Evolutionary conservation across 2,888 invertebrate species (phyloP).

Genomic region (Laspeyria flexula): DNA sequence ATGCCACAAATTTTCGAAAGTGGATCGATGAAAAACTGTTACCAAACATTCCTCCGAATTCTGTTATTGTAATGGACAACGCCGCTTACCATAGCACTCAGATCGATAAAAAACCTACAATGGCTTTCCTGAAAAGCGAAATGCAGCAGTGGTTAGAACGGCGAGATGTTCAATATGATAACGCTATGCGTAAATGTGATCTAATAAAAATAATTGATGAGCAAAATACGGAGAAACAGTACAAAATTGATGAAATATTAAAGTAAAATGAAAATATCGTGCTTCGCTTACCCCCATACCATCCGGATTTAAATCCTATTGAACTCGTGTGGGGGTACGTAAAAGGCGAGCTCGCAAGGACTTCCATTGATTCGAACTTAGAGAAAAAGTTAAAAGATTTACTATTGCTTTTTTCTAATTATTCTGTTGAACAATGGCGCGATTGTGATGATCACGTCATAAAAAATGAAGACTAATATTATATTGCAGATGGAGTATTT

Average conservation of each 20-base stretch:
- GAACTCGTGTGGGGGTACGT: not conserved
- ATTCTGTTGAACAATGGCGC: no score
- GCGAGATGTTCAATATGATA: not conserved
- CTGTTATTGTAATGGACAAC: slow-evolving; percentile 9
- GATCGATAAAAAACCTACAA: slow-evolving; percentile 1
- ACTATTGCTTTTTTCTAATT: no score
- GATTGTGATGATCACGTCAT: no score
- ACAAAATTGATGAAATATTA: not conserved
- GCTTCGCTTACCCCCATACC: not conserved
- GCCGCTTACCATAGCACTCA: not conserved
- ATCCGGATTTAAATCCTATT: not conserved
- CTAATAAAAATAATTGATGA: not conserved
- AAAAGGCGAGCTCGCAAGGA: no score
- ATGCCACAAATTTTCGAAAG: not conserved
- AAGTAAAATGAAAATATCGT: not conserved
- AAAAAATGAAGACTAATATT: no score
- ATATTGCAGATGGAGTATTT: no score
- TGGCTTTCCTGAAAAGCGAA: no score
- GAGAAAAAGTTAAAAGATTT: no score
- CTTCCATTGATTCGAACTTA: no score
- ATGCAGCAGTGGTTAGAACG: slow-evolving; percentile 8
- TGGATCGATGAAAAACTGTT: slow-evolving; percentile 5
- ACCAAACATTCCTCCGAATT: slow-evolving; percentile 3
- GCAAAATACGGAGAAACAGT: not conserved
- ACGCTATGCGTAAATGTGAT: not conserved